phyloP scores from a whole-genome alignment of 1,140 invertebrate genomes.

The Drosophila dunni region DNA sequence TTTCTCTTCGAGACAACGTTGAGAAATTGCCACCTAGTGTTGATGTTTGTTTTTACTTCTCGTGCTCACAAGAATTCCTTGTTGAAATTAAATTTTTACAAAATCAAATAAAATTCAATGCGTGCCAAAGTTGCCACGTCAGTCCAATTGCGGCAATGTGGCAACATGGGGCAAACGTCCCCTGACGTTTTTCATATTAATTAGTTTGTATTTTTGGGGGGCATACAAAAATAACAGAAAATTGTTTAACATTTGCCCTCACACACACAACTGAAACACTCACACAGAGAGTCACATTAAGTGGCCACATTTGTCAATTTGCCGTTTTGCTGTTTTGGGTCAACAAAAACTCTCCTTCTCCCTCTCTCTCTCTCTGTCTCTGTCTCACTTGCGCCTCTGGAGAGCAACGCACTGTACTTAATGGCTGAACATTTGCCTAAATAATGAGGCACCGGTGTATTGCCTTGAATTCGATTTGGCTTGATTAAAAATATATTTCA shows the following conservation, averaged over 20 bases:
- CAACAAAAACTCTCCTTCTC: constrained; percentile 24
- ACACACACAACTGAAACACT: too few species aligned
- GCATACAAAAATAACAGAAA: constrained; percentile 70
- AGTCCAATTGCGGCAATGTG: constrained; percentile 22
- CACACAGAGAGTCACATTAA: constrained; percentile 61
- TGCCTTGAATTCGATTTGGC: constrained; percentile 81
- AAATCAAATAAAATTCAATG: constrained; percentile 81
- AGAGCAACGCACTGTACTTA: constrained; percentile 65
- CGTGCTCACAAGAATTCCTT: constrained; percentile 64
- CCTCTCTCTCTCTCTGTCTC: too few species aligned
- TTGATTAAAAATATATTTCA: constrained; percentile 82
- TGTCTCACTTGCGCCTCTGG: not conserved
- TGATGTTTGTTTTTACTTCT: constrained; percentile 31
- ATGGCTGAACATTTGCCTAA: constrained; percentile 80
- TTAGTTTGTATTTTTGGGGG: constrained; percentile 78
- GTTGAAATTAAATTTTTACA: constrained; percentile 82
- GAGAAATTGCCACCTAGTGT: constrained; percentile 74
- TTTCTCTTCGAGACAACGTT: constrained; percentile 48
- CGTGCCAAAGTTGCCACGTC: constrained; percentile 49
- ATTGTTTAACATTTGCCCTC: constrained; percentile 78
- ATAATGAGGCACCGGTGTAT: constrained; percentile 81
- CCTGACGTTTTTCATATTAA: constrained; percentile 68
- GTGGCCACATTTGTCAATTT: constrained; percentile 81
- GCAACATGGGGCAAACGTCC: constrained; percentile 25
- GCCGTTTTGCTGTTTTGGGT: constrained; percentile 57